Percentiles rank a stretch among this genome's conserved stretches.
Conservation (phyloP, 2,113 vertebrate genomes). For the Tinamus guttatus region DNA sequence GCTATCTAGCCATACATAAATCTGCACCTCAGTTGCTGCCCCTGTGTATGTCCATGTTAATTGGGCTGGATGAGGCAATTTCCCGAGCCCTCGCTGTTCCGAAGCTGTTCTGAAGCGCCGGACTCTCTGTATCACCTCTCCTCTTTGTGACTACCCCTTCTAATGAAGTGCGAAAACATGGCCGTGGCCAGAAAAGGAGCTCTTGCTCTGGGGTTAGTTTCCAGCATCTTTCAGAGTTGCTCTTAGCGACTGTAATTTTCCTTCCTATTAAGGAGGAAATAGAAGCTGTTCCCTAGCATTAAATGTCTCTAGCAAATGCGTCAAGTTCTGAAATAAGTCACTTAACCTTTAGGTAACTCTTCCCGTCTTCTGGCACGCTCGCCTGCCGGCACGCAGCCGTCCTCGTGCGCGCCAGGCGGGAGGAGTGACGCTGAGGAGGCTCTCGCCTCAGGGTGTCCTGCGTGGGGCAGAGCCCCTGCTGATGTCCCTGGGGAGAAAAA, state of each 20-base stretch:
- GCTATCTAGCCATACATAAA: not conserved
- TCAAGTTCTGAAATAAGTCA: not conserved
- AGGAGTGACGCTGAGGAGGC: not conserved
- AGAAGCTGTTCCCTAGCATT: not conserved
- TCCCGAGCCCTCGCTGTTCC: slow-evolving; percentile 55
- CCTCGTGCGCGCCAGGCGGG: accelerated
- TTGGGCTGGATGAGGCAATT: not conserved
- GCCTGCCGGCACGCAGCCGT: not conserved
- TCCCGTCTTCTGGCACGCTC: not conserved
- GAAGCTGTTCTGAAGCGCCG: not conserved
- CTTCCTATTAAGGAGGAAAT: not conserved
- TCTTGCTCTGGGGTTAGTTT: not conserved
- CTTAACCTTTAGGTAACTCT: not conserved
- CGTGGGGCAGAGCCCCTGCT: not conserved
- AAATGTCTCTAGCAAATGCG: not conserved
- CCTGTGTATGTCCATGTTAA: not conserved
- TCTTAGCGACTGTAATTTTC: not conserved
- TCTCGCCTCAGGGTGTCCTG: no score
- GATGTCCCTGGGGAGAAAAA: not conserved
- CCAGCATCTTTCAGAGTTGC: not conserved
- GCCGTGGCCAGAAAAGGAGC: not conserved
- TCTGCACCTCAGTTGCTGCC: not conserved
- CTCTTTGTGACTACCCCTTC: not conserved
- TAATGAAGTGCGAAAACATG: not conserved
- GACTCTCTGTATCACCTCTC: not conserved